Evolutionary conservation across 2,113 vertebrate species (phyloP).

Genomic region (Nesoenas mayeri): DNA sequence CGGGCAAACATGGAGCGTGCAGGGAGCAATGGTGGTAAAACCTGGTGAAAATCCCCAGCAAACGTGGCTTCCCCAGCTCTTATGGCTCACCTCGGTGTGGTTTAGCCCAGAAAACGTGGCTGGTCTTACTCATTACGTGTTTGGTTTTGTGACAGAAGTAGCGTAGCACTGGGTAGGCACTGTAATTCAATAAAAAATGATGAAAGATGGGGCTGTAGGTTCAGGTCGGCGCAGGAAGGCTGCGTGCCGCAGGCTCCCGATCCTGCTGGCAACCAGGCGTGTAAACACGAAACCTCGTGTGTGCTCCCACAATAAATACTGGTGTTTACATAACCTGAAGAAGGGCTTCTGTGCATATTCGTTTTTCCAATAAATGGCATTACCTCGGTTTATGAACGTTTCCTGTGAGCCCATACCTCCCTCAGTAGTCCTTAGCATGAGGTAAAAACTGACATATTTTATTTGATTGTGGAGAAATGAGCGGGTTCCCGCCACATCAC

Average conservation of each 20-base stretch:
- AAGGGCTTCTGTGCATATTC: not conserved
- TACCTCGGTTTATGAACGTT: not conserved
- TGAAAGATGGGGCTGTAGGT: not conserved
- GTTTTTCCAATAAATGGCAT: not conserved
- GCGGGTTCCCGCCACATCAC: no score
- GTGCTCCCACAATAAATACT: not conserved
- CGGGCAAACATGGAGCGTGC: rapidly evolving
- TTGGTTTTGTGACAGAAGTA: not conserved
- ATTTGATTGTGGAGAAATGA: not conserved
- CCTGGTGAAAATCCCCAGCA: not conserved
- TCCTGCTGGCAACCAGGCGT: rapidly evolving
- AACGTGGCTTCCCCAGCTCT: rapidly evolving
- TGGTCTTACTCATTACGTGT: not conserved
- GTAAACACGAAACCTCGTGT: not conserved
- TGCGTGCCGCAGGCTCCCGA: rapidly evolving
- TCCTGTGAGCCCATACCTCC: not conserved
- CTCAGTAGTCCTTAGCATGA: not conserved
- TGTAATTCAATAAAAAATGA: rapidly evolving
- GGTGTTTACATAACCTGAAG: not conserved
- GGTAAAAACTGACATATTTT: not conserved
- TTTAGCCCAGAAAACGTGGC: not conserved
- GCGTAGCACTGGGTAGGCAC: rapidly evolving
- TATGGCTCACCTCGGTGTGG: not conserved
- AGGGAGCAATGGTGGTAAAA: not conserved
- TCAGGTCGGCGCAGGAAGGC: not conserved